Conservation (phyloP, 2,113 vertebrate species). For the Struthio camelus region DNA sequence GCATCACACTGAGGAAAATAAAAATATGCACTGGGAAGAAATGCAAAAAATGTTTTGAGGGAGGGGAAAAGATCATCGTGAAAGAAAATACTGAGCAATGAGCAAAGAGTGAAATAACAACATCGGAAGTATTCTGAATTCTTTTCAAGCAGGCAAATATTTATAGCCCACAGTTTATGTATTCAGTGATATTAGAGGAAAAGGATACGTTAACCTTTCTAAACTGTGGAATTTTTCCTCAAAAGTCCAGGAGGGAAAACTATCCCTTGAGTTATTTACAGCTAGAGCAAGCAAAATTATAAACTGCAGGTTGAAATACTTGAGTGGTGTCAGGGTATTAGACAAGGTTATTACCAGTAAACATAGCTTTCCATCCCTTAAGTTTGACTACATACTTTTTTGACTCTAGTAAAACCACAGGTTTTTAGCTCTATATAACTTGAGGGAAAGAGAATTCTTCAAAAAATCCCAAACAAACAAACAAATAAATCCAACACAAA, state of each 20-base stretch:
- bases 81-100: neutral
- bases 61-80: neutral
- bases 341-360: neutral
- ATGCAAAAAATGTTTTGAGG: neutral
- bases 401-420: neutral
- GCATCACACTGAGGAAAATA: neutral
- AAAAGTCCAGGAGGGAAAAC: neutral
- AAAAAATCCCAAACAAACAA: neutral
- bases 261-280: neutral
- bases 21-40: neutral
- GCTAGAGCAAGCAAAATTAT: neutral
- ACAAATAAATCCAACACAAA: neutral
- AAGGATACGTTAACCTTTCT: neutral
- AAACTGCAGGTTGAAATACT: neutral
- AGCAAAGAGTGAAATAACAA: neutral
- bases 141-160: neutral
- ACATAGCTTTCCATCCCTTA: neutral
- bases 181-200: neutral
- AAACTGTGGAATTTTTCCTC: neutral
- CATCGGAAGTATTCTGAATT: neutral
- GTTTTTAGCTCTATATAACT: neutral
- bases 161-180: neutral
- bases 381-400: neutral
- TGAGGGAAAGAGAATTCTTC: neutral
- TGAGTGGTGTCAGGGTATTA: neutral